Percentiles rank a stretch among this genome's conserved stretches.
phyloP scores from a whole-genome alignment of 2,113 vertebrate species.

The Fulica atra region DNA sequence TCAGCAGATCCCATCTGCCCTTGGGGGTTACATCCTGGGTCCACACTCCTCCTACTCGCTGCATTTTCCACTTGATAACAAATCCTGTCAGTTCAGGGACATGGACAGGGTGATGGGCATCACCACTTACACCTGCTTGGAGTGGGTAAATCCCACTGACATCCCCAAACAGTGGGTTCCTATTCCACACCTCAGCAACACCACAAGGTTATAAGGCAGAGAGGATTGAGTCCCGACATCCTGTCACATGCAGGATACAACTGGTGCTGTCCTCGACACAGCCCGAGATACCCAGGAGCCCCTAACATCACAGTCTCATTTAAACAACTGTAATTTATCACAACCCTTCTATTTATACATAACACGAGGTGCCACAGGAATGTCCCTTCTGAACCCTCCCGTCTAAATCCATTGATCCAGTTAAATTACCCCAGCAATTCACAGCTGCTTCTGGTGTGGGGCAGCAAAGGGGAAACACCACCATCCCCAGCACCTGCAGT shows the following conservation, averaged over 20 bases:
- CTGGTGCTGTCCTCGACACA: background rate
- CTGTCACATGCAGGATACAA: background rate
- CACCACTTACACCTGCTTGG: background rate
- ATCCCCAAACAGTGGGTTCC: rapidly evolving
- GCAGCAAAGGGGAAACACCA: background rate
- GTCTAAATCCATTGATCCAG: background rate
- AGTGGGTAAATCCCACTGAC: background rate
- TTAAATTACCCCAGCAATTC: background rate
- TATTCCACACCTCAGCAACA: background rate
- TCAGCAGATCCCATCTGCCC: background rate
- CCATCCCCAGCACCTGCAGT: background rate
- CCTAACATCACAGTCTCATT: background rate
- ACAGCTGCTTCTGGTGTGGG: background rate
- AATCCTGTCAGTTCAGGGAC: background rate
- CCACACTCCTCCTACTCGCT: background rate
- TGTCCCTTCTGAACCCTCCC: background rate
- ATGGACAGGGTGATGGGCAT: rapidly evolving
- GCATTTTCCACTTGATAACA: background rate
- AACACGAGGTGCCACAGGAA: background rate
- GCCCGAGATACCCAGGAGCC: background rate
- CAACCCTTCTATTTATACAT: background rate
- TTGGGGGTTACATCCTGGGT: background rate
- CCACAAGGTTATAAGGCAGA: background rate
- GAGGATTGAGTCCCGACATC: background rate
- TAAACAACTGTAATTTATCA: background rate